Evolutionary conservation across 2,888 invertebrate species (phyloP).

Genomic region (Tipula lateralis): DNA sequence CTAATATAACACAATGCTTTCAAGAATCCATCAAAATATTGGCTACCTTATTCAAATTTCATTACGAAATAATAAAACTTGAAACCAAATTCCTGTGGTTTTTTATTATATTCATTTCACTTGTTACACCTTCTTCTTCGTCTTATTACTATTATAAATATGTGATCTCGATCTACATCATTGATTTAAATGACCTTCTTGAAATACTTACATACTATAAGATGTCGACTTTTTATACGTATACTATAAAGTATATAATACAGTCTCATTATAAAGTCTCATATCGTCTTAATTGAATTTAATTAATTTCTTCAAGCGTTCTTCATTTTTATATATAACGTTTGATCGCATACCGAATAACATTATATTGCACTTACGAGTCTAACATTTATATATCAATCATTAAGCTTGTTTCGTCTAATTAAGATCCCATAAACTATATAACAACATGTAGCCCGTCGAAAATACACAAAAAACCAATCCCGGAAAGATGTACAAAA

Average conservation of each 20-base stretch:
- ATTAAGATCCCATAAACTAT: not conserved
- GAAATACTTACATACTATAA: not conserved
- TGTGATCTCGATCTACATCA: constrained; percentile 11
- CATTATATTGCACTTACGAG: not conserved
- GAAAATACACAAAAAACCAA: not conserved
- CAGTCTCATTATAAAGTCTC: not conserved
- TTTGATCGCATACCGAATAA: not conserved
- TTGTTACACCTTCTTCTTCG: not conserved
- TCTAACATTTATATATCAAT: not conserved
- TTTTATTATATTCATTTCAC: not conserved
- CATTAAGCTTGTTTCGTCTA: not conserved
- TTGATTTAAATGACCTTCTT: constrained; percentile 13
- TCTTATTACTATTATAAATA: not conserved
- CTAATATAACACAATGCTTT: not conserved
- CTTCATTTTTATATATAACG: not conserved
- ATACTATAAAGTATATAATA: not conserved
- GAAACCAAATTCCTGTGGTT: constrained; percentile 19
- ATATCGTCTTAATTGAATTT: not conserved
- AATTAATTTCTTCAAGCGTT: not conserved
- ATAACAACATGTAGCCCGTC: not conserved
- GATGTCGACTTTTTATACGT: not conserved
- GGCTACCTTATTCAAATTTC: constrained; percentile 24
- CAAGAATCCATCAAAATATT: constrained; percentile 4
- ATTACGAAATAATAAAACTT: not conserved
- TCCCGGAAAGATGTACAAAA: not conserved